phyloP scores from a whole-genome alignment of 1,140 invertebrate genomes.

The Papilio aristodemus region DNA sequence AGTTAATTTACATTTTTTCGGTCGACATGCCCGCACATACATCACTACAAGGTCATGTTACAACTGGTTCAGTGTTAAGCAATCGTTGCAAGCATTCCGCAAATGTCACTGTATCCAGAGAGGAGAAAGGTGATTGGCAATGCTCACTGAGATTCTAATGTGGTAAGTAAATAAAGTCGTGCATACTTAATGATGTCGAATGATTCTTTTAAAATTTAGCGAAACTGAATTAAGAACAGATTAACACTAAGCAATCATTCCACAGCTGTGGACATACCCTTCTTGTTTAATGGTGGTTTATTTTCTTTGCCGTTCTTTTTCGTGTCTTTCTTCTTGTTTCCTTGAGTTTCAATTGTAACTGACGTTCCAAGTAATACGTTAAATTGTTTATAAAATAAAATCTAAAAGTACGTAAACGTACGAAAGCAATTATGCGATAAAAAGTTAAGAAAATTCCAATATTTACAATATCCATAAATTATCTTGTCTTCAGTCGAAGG shows the following conservation, averaged over 20 bases:
- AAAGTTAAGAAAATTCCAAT: constrained; percentile 5
- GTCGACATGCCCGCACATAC: background rate
- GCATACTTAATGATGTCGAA: background rate
- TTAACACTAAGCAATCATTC: constrained; percentile 35
- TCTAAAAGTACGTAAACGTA: too few relatives aligned
- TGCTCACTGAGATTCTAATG: constrained; percentile 17
- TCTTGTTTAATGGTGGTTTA: constrained; percentile 65
- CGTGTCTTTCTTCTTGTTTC: constrained; percentile 62
- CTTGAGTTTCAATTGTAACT: constrained; percentile 56
- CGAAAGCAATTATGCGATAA: background rate
- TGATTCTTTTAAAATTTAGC: background rate
- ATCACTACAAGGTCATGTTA: constrained; percentile 35
- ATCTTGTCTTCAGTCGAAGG: too few relatives aligned
- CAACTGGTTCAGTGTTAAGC: constrained; percentile 44
- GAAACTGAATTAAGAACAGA: background rate
- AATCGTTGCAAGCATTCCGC: constrained; percentile 40
- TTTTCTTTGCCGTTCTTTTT: constrained; percentile 74
- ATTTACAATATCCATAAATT: background rate
- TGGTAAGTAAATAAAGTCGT: constrained; percentile 17
- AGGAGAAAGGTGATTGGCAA: constrained; percentile 40
- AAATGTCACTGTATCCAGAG: constrained; percentile 61
- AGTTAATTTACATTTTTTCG: constrained; percentile 11
- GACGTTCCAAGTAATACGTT: background rate
- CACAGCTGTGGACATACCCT: constrained; percentile 67
- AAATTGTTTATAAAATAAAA: background rate